Base-by-base conservation (phyloP, 2,113 vertebrate species). In the Entelurus aequoreus region DNA sequence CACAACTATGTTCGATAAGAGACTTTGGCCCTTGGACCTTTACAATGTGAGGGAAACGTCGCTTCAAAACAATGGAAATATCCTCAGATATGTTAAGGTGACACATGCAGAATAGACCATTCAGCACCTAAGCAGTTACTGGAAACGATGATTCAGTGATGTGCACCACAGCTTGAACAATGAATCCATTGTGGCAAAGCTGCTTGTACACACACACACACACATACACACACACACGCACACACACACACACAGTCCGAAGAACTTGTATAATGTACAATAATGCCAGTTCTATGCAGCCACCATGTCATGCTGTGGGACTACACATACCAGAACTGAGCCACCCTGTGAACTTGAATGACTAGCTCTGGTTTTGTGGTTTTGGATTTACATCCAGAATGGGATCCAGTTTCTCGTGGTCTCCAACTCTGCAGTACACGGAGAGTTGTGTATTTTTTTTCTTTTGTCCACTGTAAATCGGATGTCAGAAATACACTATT, bases 121-220 rank as follows among this genome's bases (percentile, higher is more conserved):
- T 54, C 55, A 69, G 59, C 62, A 59, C 54, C 21, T 58, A 70
- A 58, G 65, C 65, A 3, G 51, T 74, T 75, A 59, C 62, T 42
- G 78, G 65, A 74, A 80, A 80, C 68, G 79, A 84, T 82, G 83
- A 84, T 76, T 71, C 76, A 77, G 67, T 48, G 72, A 72, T 72
- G 72, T 71, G 68, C 66, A 71, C 60, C 54, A 54, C 65, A 66
- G 80, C 76, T 72, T 74, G 81, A 71, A 69, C 74, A 87, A 84
- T 74, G 80, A 64, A 36, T 47, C 67, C 53, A 66, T 83, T 87
- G 79, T 86, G 57, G 53, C 6, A 6, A 62, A 54, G 51, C 67
- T 63, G 57, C 54, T 54, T 4, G n/a, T 65, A 42, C 48, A 3
- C 35, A 52, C 19, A 19, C 19, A 19, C 19, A 19, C 19, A 19